These are phyloP conservation scores for Lithosia quadra DNA, from an alignment of 2,888 invertebrate genomes.

Conservation along the genomic window DNA sequence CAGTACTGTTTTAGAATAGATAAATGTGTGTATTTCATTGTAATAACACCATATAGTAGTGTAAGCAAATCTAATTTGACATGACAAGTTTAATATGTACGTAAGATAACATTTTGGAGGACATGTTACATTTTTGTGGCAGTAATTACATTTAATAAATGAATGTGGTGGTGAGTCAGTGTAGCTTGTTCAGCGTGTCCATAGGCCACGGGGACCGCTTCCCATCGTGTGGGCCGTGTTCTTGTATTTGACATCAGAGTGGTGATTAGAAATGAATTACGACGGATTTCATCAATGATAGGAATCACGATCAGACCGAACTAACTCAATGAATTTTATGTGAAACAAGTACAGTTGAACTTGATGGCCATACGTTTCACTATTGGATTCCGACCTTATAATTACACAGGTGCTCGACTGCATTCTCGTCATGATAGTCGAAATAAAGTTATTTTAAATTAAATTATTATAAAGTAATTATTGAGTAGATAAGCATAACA, in stretches of 20 bases:
- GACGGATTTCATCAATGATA: background rate
- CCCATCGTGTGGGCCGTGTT: too few species aligned
- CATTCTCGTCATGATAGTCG: too few species aligned
- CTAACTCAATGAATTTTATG: too few species aligned
- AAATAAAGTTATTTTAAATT: too few species aligned
- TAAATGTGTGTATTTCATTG: constrained; percentile 9
- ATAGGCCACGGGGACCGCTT: too few species aligned
- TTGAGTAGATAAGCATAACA: too few species aligned
- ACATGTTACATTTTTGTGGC: background rate
- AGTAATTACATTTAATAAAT: background rate
- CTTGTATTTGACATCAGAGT: background rate
- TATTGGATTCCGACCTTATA: too few species aligned
- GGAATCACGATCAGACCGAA: background rate
- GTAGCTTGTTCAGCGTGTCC: background rate
- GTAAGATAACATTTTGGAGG: constrained; percentile 24
- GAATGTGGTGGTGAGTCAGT: background rate
- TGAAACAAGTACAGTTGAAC: too few species aligned
- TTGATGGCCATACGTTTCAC: too few species aligned
- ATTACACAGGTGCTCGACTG: too few species aligned
- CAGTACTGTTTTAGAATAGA: constrained; percentile 18
- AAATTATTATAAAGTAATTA: too few species aligned
- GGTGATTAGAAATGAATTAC: background rate
- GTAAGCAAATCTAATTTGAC: constrained; percentile 17
- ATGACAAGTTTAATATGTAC: constrained; percentile 16
- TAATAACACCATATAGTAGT: constrained; percentile 5